Percentiles rank a stretch among this genome's conserved stretches.
These are phyloP conservation scores for Chionomys nivalis DNA, from an alignment of 2,113 vertebrate species.

Conservation along the genomic window DNA sequence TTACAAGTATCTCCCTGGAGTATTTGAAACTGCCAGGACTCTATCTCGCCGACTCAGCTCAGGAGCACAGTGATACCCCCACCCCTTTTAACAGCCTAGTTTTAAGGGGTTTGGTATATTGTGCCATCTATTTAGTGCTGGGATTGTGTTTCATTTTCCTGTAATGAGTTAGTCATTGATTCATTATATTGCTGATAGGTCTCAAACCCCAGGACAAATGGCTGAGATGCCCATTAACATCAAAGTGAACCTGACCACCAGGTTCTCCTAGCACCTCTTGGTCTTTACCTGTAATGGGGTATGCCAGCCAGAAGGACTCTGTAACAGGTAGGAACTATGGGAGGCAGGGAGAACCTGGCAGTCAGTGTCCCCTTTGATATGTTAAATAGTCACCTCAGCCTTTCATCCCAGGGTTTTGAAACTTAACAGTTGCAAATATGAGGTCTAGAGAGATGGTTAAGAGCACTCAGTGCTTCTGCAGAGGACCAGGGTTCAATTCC, in stretches of 20 bases:
- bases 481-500: neutral
- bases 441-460: neutral
- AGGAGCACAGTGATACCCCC: neutral
- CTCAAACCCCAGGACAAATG: neutral
- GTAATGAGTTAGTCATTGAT: neutral
- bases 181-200: neutral
- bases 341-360: neutral
- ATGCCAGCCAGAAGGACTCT: neutral
- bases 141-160: neutral
- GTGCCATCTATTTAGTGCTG: neutral
- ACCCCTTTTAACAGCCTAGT: neutral
- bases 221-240: neutral
- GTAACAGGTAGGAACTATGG: neutral
- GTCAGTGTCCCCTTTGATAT: neutral
- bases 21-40: neutral
- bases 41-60: neutral
- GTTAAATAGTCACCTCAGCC: neutral
- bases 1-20: neutral
- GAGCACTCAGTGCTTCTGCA: neutral
- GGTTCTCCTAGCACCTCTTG: neutral
- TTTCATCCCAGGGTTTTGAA: neutral
- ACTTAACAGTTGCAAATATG: neutral
- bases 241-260: neutral
- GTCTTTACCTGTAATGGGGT: neutral
- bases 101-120: neutral